Conservation (phyloP, 2,888 invertebrate species). For the Sphaerophoria taeniata region DNA sequence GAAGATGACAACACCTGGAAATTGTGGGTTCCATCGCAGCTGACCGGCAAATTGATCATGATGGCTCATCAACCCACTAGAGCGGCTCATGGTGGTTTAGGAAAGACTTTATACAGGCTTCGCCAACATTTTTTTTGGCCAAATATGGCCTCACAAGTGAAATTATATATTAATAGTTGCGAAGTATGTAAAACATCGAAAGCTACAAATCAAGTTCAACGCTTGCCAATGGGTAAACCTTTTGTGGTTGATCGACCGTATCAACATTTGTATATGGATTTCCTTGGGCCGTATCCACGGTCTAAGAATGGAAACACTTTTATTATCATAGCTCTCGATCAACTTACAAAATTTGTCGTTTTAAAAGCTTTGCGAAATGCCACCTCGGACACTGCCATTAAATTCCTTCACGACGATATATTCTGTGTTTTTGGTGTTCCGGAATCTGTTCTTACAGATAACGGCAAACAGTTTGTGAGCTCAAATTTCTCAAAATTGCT, state of each 20-base stretch:
- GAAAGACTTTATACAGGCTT: no score
- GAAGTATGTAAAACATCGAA: not conserved
- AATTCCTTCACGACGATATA: not conserved
- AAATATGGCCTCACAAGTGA: constrained; percentile 18
- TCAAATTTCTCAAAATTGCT: no score
- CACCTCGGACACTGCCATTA: not conserved
- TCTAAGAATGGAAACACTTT: not conserved
- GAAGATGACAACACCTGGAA: no score
- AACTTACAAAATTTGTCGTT: not conserved
- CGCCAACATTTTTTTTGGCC: constrained; percentile 8
- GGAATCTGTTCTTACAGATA: not conserved
- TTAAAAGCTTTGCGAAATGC: not conserved
- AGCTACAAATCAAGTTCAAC: not conserved
- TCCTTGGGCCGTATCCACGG: not conserved
- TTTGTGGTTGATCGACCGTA: not conserved
- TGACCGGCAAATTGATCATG: no score
- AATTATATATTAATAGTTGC: not conserved
- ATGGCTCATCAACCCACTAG: no score
- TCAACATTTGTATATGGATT: not conserved
- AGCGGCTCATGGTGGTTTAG: no score
- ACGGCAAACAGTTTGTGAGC: not conserved
- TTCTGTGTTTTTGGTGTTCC: not conserved
- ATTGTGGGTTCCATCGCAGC: no score
- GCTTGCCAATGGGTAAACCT: not conserved
- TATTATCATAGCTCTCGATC: not conserved